Conservation (phyloP, 2,113 vertebrate species). For the Phalacrocorax carbo region DNA sequence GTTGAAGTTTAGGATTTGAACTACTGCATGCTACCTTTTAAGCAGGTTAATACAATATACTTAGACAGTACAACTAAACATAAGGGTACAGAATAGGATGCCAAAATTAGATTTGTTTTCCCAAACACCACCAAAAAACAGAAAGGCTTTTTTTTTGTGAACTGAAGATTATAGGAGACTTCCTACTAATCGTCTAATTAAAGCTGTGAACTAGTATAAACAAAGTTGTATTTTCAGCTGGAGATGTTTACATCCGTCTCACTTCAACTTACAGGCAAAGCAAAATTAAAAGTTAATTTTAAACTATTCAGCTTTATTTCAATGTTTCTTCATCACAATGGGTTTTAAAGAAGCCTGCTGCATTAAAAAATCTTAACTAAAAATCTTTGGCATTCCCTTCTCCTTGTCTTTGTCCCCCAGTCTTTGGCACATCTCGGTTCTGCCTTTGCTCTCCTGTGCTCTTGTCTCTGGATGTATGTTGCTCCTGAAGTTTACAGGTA, state of each 20-base stretch:
- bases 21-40: not conserved
- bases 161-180: not conserved
- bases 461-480: not conserved
- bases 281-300: not conserved
- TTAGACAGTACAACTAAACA: not conserved
- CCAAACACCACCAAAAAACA: not conserved
- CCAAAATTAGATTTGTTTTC: not conserved
- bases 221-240: not conserved
- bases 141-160: not conserved
- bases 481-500: not conserved
- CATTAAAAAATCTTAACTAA: not conserved
- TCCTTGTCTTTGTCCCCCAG: not conserved
- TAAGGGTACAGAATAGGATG: not conserved
- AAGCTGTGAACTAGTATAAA: not conserved
- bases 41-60: not conserved
- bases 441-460: not conserved
- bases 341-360: not conserved
- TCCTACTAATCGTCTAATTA: not conserved
- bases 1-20: not conserved
- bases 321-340: not conserved
- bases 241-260: not conserved
- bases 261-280: not conserved
- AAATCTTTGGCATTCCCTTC: not conserved
- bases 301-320: not conserved
- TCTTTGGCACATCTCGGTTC: not conserved